Conservation (phyloP, 2,888 invertebrate species). For the Biston betularia region DNA sequence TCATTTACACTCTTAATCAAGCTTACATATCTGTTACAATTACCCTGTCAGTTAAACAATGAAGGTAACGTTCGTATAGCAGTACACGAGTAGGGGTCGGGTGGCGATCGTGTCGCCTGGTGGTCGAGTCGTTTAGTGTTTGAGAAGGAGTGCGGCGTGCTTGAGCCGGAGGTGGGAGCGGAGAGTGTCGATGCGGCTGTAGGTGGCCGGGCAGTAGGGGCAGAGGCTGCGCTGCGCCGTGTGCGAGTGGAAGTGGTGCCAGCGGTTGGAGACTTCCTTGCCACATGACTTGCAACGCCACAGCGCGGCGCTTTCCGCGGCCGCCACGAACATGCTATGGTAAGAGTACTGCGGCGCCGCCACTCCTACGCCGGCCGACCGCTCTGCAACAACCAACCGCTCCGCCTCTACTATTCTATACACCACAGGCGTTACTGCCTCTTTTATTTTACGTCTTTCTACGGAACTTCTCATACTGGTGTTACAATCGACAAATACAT, state of each 20-base stretch:
- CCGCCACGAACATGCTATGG: conserved; percentile 93
- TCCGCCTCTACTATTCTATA: conserved; percentile 6
- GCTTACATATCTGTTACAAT: conserved; percentile 51
- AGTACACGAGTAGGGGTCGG: conserved; percentile 43
- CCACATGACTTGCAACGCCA: conserved; percentile 94
- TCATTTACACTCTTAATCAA: conserved; percentile 30
- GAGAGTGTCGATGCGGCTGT: conserved; percentile 95
- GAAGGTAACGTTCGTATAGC: conserved; percentile 67
- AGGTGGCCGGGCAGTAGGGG: conserved; percentile 94
- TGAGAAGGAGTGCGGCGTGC: conserved; percentile 86
- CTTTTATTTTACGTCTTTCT: not conserved
- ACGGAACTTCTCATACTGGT: not conserved
- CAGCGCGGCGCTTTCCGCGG: conserved; percentile 89
- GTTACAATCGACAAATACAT: not conserved
- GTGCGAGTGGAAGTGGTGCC: conserved; percentile 95
- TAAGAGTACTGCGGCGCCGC: conserved; percentile 87
- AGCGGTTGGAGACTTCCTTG: conserved; percentile 94
- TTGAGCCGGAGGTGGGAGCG: conserved; percentile 93
- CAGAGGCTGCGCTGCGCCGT: conserved; percentile 92
- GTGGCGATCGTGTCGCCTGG: conserved; percentile 36
- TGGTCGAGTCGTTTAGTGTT: conserved; percentile 65
- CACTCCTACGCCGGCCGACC: conserved; percentile 41
- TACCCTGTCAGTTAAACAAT: conserved; percentile 82
- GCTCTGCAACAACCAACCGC: conserved; percentile 39
- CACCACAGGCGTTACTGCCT: conserved; percentile 1